These are phyloP conservation scores for Drosophila teissieri DNA, from an alignment of 1,140 invertebrate genomes.

Conservation along the genomic window DNA sequence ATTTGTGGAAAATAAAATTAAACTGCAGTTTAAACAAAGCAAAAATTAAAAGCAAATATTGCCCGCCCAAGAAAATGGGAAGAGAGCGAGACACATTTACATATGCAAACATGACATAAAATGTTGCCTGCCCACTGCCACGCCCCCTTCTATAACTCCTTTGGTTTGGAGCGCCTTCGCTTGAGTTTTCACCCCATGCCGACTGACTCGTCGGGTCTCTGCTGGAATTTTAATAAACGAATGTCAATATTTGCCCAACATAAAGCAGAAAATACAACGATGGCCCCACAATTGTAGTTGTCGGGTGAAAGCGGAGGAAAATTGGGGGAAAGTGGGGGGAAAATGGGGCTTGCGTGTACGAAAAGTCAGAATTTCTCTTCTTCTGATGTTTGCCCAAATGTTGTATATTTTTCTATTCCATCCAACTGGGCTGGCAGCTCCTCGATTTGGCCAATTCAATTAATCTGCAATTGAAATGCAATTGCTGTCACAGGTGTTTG, in stretches of 20 bases:
- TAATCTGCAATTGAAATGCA: slow-evolving; percentile 56
- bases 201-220: slow-evolving; percentile 46
- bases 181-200: slow-evolving; percentile 30
- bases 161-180: slow-evolving; percentile 32
- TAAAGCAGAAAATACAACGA: slow-evolving; percentile 81
- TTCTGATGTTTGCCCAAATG: slow-evolving; percentile 55
- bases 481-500: slow-evolving; percentile 56
- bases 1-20: slow-evolving; percentile 83
- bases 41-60: slow-evolving; percentile 83
- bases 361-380: slow-evolving; percentile 43
- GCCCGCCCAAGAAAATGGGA: slow-evolving; percentile 43
- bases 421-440: slow-evolving; percentile 2
- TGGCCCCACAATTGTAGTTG: slow-evolving; percentile 35
- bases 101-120: slow-evolving; percentile 83
- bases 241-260: slow-evolving; percentile 83
- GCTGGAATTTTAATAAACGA: slow-evolving; percentile 82
- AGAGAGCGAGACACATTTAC: slow-evolving; percentile 62
- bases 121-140: slow-evolving; percentile 36
- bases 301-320: slow-evolving; percentile 12
- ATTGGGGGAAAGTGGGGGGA: not conserved
- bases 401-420: slow-evolving; percentile 43
- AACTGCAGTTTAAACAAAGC: slow-evolving; percentile 83
- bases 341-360: not conserved
- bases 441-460: slow-evolving; percentile 51
- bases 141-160: slow-evolving; percentile 6